phyloP scores from a whole-genome alignment of 2,797 vertebrate genomes.

The Telmatherina bonti region DNA sequence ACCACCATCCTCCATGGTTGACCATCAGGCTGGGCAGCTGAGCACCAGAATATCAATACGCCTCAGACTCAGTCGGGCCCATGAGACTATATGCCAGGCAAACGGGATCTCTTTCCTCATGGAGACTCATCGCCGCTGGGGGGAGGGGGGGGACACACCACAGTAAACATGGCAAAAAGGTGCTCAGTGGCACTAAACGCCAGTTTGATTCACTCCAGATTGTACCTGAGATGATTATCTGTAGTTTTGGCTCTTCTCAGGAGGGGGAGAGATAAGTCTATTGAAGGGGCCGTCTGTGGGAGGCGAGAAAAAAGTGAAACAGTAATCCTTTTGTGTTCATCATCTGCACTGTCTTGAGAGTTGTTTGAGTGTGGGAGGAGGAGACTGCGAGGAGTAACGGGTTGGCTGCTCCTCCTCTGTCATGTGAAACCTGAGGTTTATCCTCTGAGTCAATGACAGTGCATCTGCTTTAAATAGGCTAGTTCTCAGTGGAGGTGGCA shows the following conservation, averaged over 20 bases:
- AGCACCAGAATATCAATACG: conserved; percentile 81
- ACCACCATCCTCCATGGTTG: conserved; percentile 57
- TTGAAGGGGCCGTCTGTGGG: conserved; percentile 73
- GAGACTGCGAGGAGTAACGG: conserved; percentile 30
- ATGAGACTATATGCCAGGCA: conserved; percentile 67
- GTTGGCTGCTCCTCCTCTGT: conserved; percentile 66
- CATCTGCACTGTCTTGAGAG: conserved; percentile 73
- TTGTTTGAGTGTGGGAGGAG: conserved; percentile 52
- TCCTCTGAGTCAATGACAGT: conserved; percentile 81
- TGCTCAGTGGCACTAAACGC: conserved; percentile 46
- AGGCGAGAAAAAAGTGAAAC: conserved; percentile 75
- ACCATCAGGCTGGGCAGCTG: conserved; percentile 77
- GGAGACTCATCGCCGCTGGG: conserved; percentile 50
- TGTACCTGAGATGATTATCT: conserved; percentile 62
- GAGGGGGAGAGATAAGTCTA: conserved; percentile 70
- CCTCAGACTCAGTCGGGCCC: conserved; percentile 57
- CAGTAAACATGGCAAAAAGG: conserved; percentile 55
- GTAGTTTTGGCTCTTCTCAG: conserved; percentile 47
- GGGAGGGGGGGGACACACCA: too few species aligned
- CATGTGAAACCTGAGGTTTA: conserved; percentile 82
- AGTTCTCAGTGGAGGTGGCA: conserved; percentile 78
- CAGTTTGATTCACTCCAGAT: conserved; percentile 59
- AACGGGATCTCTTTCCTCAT: conserved; percentile 60
- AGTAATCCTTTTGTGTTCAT: conserved; percentile 83
- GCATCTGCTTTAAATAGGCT: conserved; percentile 73